These are phyloP conservation scores for Drosophila arawakana DNA, from an alignment of 1,140 invertebrate genomes.

Conservation along the genomic window DNA sequence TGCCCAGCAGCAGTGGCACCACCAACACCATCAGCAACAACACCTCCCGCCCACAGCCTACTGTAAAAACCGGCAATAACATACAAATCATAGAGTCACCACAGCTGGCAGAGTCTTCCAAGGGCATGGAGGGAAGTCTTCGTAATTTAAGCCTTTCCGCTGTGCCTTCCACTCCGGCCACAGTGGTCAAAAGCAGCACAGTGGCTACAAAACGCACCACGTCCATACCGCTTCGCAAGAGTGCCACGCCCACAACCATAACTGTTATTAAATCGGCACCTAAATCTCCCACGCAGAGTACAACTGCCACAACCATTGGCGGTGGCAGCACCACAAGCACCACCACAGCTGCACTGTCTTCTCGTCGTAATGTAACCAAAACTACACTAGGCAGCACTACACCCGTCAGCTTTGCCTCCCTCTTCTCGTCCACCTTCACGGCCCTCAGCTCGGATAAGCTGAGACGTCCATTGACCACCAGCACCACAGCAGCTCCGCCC, in stretches of 20 bases:
- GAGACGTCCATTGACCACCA: conserved; percentile 33
- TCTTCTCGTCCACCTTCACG: conserved; percentile 52
- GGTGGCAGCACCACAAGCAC: conserved; percentile 10
- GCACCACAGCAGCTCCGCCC: conserved; percentile 27
- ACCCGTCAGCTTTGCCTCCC: conserved; percentile 61
- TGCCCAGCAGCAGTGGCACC: conserved; percentile 5
- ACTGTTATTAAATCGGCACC: background rate
- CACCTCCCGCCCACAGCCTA: conserved; percentile 19
- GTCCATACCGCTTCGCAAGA: conserved; percentile 17
- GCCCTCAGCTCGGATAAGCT: conserved; percentile 42
- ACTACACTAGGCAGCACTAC: conserved; percentile 50
- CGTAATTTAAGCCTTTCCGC: conserved; percentile 47
- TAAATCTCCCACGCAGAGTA: conserved; percentile 8
- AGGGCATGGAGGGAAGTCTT: background rate
- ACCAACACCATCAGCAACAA: conserved; percentile 7
- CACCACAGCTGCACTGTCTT: conserved; percentile 32
- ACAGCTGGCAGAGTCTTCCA: conserved; percentile 43
- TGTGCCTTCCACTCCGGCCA: conserved; percentile 3
- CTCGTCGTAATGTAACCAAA: conserved; percentile 57
- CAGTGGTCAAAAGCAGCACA: conserved; percentile 38
- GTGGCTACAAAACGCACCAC: conserved; percentile 33
- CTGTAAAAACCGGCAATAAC: conserved; percentile 44
- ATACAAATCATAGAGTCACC: conserved; percentile 73
- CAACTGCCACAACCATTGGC: background rate
- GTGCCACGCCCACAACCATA: conserved; percentile 15